Percentiles rank a stretch among this genome's conserved stretches.
Evolutionary conservation across 2,113 vertebrate species (phyloP).

Genomic region (Camelus dromedarius): DNA sequence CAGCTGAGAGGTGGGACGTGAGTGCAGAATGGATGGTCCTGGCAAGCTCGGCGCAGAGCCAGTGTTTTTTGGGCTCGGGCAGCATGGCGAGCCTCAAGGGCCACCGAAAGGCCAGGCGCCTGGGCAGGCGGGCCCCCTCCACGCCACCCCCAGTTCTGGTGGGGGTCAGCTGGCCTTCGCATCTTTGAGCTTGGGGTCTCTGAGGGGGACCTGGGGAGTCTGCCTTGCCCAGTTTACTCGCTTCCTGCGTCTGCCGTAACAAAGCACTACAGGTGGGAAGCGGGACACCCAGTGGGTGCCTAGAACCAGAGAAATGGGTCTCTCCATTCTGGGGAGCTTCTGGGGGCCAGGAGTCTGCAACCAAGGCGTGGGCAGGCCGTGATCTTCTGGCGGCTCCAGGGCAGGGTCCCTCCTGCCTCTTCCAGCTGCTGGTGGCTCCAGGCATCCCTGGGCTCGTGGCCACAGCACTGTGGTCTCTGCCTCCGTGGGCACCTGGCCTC

Average conservation of each 20-base stretch:
- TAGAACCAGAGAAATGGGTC: too few relatives aligned
- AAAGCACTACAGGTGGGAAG: fast-evolving
- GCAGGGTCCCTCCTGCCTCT: too few relatives aligned
- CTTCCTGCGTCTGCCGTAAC: neutral
- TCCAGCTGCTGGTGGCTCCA: neutral
- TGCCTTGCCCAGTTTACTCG: fast-evolving
- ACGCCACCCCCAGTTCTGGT: fast-evolving
- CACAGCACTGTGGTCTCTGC: fast-evolving
- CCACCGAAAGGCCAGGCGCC: fast-evolving
- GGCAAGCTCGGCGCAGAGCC: neutral
- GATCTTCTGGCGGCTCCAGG: fast-evolving
- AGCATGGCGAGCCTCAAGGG: neutral
- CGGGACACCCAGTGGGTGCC: too few relatives aligned
- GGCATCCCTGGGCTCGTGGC: neutral
- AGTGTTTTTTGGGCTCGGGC: neutral
- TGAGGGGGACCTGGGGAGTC: fast-evolving
- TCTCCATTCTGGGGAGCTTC: neutral
- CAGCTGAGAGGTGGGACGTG: neutral
- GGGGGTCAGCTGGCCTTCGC: neutral
- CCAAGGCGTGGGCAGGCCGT: fast-evolving
- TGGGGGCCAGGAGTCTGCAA: neutral
- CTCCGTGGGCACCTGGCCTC: fast-evolving
- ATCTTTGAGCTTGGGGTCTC: neutral
- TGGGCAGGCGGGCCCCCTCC: fast-evolving
- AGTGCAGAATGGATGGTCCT: fast-evolving